Base-by-base conservation (phyloP, 2,797 vertebrate species). In the Centroberyx gerrardi region DNA sequence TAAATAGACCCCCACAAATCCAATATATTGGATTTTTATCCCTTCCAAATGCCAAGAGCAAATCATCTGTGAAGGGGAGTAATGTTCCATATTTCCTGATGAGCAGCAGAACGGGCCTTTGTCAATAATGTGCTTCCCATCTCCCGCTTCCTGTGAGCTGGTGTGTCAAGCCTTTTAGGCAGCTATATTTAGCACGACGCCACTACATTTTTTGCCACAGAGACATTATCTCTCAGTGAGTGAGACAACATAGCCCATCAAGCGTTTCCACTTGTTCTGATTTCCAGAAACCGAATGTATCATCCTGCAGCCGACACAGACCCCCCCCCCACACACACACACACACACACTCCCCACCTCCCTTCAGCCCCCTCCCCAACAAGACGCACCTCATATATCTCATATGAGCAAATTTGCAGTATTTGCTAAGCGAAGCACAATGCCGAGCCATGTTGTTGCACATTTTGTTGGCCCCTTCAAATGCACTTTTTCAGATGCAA, bases 401-500 rank as follows among this genome's bases (percentile, higher is more conserved):
- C 62, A 38, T 60, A 61, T 33, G 44, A 59, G 48, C 61, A 68
- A 52, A 83, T 90, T 77, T 88, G 75, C 71, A 81, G 78, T 79
- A 85, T 70, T 83, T 75, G 73, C 70, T 69, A 76, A 91, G 82
- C 76, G 80, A 76, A 84, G 68, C 82, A 90, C 85, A 90, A 87
- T 85, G 67, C 79, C 53, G 58, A 83, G 68, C 72, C 87, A 86
- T 82, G 84, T 89, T 90, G 87, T 87, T 89, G 84, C 86, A 90
- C 88, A 94, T 89, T 91, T 90, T 80, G 75, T 87, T 86, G 83
- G 86, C 84, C 90, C 88, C 85, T 90, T 90, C 87, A 93, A 91
- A 93, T 82, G 82, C 88, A 91, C 90, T 94, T 94, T 95, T 94
- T 95, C 90, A 92, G 90, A 95, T 94, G 93, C 93, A 95, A 95